These are phyloP conservation scores for Apodemia hepburni DNA, from an alignment of 2,888 invertebrate genomes.

Conservation along the genomic window DNA sequence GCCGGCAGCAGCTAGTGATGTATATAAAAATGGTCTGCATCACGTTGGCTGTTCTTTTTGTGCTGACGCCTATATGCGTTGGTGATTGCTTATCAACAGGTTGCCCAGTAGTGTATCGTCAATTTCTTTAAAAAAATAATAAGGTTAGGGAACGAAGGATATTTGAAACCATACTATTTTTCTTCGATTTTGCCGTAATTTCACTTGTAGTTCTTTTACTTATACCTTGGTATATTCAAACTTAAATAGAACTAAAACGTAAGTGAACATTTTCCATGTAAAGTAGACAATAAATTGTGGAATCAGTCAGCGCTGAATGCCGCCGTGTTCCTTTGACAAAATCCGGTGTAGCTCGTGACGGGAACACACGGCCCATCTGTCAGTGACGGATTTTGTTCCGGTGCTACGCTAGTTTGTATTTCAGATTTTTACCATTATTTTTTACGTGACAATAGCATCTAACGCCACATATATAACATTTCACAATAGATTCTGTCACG, in stretches of 20 bases:
- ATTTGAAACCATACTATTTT: too few relatives aligned
- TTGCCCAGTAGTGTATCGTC: too few relatives aligned
- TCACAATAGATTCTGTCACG: background rate
- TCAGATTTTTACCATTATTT: constrained; percentile 22
- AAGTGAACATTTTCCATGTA: constrained; percentile 9
- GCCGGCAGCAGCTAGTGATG: too few relatives aligned
- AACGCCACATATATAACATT: background rate
- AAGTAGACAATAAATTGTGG: constrained; percentile 15
- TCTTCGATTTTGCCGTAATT: too few relatives aligned
- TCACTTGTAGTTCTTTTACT: background rate
- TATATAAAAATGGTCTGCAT: too few relatives aligned
- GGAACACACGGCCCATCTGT: constrained; percentile 28
- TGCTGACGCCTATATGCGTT: too few relatives aligned
- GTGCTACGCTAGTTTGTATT: constrained; percentile 20
- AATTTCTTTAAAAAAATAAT: too few relatives aligned
- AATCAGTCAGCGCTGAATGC: constrained; percentile 14
- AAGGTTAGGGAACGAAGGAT: too few relatives aligned
- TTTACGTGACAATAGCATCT: constrained; percentile 5
- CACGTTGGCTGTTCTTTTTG: too few relatives aligned
- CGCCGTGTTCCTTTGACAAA: constrained; percentile 14
- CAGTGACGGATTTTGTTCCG: constrained; percentile 23
- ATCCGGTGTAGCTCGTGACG: constrained; percentile 27
- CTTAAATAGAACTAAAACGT: background rate
- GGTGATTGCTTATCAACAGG: too few relatives aligned
- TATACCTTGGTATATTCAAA: background rate